phyloP scores from a whole-genome alignment of 2,888 invertebrate species.

The Nephrotoma guestfalica region DNA sequence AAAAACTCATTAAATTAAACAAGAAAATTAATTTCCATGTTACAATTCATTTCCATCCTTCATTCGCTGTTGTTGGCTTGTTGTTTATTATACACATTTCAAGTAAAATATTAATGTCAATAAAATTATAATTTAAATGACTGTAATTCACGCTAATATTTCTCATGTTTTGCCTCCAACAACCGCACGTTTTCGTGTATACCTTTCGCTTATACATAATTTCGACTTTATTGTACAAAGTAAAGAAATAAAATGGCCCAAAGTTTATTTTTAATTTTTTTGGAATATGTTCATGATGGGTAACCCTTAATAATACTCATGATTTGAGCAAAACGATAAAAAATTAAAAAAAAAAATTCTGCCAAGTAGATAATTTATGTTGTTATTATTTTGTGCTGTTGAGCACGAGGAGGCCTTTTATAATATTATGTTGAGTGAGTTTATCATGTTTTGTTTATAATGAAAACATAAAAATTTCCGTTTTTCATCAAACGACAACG shows the following conservation, averaged over 20 bases:
- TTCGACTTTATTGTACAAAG: background rate
- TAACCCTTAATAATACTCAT: background rate
- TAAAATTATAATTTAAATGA: slow-evolving; percentile 4
- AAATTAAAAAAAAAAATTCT: background rate
- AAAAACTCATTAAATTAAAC: background rate
- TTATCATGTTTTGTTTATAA: background rate
- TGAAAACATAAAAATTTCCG: background rate
- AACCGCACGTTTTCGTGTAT: background rate
- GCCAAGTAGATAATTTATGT: background rate
- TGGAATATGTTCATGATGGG: background rate
- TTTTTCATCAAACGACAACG: background rate
- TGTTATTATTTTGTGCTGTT: background rate
- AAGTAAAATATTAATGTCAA: background rate
- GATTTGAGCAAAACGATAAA: background rate
- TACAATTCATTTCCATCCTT: background rate
- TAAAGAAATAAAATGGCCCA: background rate
- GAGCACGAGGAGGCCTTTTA: background rate
- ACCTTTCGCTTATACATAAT: background rate
- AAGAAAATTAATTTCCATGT: background rate
- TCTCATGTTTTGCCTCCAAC: background rate
- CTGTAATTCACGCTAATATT: slow-evolving; percentile 2
- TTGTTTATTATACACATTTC: background rate
- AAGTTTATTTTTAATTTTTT: background rate
- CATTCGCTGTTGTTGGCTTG: background rate
- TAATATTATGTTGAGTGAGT: background rate